Evolutionary conservation across 2,113 vertebrate species (phyloP).

Genomic region (Crypturellus undulatus): DNA sequence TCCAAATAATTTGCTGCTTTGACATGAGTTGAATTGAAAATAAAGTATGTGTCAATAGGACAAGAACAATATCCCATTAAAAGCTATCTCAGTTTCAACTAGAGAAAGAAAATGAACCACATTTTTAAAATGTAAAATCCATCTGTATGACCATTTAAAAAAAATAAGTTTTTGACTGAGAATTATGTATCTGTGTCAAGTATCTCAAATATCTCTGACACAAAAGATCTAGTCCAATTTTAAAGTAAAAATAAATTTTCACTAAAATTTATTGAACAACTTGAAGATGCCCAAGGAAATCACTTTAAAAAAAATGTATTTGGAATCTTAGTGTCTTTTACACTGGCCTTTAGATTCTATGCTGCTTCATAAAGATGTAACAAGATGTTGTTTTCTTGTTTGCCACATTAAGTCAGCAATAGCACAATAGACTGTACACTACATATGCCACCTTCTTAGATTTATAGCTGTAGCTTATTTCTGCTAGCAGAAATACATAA

Average conservation of each 20-base stretch:
- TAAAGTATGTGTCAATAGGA: not conserved
- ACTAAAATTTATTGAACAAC: too few relatives aligned
- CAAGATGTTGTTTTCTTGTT: not conserved
- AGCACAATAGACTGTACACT: constrained; percentile 52
- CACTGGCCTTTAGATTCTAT: not conserved
- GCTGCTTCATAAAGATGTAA: not conserved
- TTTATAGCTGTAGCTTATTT: constrained; percentile 19
- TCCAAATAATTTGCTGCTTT: not conserved
- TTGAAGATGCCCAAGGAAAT: not conserved
- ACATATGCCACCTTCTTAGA: not conserved
- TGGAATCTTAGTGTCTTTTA: not conserved
- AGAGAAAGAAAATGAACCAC: constrained; percentile 12
- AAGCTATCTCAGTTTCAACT: constrained; percentile 27
- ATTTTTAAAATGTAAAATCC: constrained; percentile 39
- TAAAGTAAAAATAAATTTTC: not conserved
- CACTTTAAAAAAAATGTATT: not conserved
- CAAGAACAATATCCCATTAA: not conserved
- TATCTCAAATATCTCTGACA: constrained; percentile 34
- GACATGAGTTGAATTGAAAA: not conserved
- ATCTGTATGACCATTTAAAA: constrained; percentile 26
- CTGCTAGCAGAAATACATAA: constrained; percentile 70
- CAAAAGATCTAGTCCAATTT: not conserved
- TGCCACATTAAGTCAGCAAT: not conserved
- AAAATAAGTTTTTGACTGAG: not conserved
- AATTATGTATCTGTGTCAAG: constrained; percentile 12